phyloP scores from a whole-genome alignment of 2,888 invertebrate genomes.

The Watsonalla cultraria region DNA sequence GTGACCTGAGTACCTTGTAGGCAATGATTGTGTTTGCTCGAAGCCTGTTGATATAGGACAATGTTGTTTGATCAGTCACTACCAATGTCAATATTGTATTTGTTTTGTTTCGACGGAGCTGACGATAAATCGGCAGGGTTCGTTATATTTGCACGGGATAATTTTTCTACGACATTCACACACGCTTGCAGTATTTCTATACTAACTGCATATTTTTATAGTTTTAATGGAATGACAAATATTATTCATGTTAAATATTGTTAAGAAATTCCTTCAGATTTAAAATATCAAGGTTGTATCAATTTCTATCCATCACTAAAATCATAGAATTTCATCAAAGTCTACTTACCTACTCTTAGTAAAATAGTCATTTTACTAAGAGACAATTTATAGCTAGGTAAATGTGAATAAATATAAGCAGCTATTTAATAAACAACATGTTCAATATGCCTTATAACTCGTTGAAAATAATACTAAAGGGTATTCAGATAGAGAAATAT shows the following conservation, averaged over 20 bases:
- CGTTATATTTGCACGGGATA: conserved; percentile 48
- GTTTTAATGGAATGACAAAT: conserved; percentile 59
- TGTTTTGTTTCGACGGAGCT: conserved; percentile 45
- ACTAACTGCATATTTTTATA: conserved; percentile 49
- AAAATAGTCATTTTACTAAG: too few relatives aligned
- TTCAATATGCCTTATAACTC: too few relatives aligned
- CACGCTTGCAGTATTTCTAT: conserved; percentile 55
- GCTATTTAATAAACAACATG: too few relatives aligned
- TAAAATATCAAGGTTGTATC: too few relatives aligned
- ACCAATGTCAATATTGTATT: conserved; percentile 42
- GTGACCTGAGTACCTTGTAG: conserved; percentile 24
- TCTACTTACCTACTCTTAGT: too few relatives aligned
- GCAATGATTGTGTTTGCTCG: conserved; percentile 20
- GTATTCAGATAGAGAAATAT: too few relatives aligned
- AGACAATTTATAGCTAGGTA: too few relatives aligned
- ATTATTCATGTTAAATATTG: conserved; percentile 11
- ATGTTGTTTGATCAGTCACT: conserved; percentile 32
- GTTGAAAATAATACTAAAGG: too few relatives aligned
- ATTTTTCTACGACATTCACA: conserved; percentile 48
- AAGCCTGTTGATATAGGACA: conserved; percentile 49
- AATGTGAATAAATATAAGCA: too few relatives aligned
- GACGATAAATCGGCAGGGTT: conserved; percentile 69
- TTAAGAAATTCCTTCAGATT: too few relatives aligned
- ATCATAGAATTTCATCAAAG: too few relatives aligned
- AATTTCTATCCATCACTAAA: too few relatives aligned